A percentile compares a stretch with the other conserved stretches of the same genome.
phyloP scores from a whole-genome alignment of 2,113 vertebrate species.

The Menidia beryllina region DNA sequence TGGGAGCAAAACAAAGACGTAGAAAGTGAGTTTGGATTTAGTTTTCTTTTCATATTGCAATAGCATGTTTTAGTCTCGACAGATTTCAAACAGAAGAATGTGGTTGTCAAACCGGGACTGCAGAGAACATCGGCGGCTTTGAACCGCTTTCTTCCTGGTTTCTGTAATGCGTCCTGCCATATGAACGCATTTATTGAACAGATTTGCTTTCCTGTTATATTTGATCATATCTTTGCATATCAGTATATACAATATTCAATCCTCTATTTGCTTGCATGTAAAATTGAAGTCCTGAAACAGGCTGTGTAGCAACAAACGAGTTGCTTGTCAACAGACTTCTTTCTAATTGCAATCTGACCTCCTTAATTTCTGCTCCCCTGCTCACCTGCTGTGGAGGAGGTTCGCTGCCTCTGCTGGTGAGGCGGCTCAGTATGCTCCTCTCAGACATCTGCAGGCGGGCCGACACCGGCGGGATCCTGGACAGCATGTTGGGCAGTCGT shows the following conservation, averaged over 20 bases:
- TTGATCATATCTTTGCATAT: neutral
- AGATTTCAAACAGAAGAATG: slow-evolving; percentile 34
- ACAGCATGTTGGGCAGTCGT: slow-evolving; percentile 95
- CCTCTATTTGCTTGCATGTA: neutral
- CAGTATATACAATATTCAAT: neutral
- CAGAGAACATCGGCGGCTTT: slow-evolving; percentile 23
- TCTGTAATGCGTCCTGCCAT: neutral
- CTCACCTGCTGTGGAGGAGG: slow-evolving; percentile 90
- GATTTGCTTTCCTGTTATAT: too few relatives aligned
- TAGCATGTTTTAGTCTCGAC: slow-evolving; percentile 6
- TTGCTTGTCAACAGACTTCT: neutral
- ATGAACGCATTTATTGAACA: too few relatives aligned
- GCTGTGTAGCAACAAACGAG: neutral
- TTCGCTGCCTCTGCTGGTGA: slow-evolving; percentile 93
- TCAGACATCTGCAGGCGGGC: slow-evolving; percentile 98
- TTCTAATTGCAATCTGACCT: neutral
- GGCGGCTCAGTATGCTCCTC: slow-evolving; percentile 94
- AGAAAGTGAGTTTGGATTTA: slow-evolving; percentile 25
- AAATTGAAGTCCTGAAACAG: neutral
- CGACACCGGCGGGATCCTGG: slow-evolving; percentile 94
- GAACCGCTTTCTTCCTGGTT: slow-evolving; percentile 18
- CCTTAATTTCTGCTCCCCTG: too few relatives aligned
- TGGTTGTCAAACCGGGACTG: slow-evolving; percentile 9
- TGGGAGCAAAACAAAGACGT: slow-evolving; percentile 35
- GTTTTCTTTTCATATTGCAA: slow-evolving; percentile 11